Conservation (phyloP, 2,113 vertebrate genomes). For the Cisticola juncidis region DNA sequence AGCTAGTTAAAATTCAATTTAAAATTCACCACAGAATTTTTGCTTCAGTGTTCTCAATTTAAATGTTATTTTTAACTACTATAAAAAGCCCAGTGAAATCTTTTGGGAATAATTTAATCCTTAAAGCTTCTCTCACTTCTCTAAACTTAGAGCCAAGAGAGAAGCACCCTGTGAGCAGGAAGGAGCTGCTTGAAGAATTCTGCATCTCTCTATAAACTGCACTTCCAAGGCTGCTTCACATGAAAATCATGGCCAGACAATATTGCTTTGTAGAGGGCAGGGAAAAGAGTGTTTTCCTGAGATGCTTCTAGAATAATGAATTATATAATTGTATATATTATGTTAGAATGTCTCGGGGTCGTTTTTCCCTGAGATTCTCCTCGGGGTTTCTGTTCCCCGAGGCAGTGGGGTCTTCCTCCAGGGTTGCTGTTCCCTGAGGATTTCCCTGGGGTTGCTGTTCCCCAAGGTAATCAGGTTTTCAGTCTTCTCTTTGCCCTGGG, state of each 20-base stretch:
- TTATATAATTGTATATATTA: neutral
- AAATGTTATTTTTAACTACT: neutral
- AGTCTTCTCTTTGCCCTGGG: too few species aligned
- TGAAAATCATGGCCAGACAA: neutral
- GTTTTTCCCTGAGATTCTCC: too few species aligned
- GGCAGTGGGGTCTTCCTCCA: too few species aligned
- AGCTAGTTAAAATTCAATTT: neutral
- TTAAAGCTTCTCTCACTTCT: neutral
- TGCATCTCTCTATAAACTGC: neutral
- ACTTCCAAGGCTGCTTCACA: rapidly evolving
- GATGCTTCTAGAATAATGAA: neutral
- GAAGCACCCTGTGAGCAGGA: neutral
- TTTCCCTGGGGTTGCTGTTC: too few species aligned
- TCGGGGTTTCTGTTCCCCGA: too few species aligned
- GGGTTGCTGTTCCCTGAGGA: too few species aligned
- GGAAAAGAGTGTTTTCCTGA: neutral
- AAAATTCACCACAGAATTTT: neutral
- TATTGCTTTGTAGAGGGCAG: neutral
- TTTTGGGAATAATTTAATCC: neutral
- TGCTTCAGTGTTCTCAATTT: neutral
- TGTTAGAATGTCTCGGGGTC: too few species aligned
- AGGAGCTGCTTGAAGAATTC: neutral
- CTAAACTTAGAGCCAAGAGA: neutral
- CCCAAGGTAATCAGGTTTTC: too few species aligned
- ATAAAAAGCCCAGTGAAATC: neutral